Evolutionary conservation across 2,797 vertebrate genomes (phyloP), one percentile per base, ranked within the genome.

Genomic region (Lepilemur ruficaudatus): DNA sequence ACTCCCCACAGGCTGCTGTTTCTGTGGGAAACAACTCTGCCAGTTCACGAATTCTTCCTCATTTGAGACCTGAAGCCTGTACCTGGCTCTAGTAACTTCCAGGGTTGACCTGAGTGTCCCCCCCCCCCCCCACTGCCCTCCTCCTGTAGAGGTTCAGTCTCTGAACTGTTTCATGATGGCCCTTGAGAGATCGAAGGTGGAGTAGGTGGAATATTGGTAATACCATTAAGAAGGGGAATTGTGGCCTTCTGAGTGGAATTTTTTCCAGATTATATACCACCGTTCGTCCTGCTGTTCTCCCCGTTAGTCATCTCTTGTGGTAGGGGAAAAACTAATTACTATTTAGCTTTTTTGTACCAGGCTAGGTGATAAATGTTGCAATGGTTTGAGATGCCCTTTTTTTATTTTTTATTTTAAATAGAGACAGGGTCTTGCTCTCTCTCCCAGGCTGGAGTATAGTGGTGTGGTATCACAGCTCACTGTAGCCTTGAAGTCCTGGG

Each of bases 1-100:
- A 3, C 38, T 65, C 32, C 70, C 8, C 13, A 32, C 9, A 7
- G 20, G 11, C 55, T 73, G 1, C 52, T 67, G 28, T 52, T 41
- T 35, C 5, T 15, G 1, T 23, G 72, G 50, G 63, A 55, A 43
- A 43, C 25, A 10, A 0, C 32, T 65, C 76, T 23, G 35, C 35
- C 13, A 17, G 43, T 30, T 84, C 67, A 9, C 43, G 80, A 2
- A 13, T 46, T 67, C 65, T 83, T 79, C 25, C 25, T 69, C 88
- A 41, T 4, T 0, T 0, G 30, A 17, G 30, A 25, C 10, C 72
- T 3, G 38, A 17, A 38, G 15, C 10, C 65, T 7, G 15, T n/a
- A 1, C 30, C 46, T 38, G 43, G 59, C 46, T 91, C 72, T 70
- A 4, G 32, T 50, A 32, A 59, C 18, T 41, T 55, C 79, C 43